phyloP scores from a whole-genome alignment of 1,140 invertebrate genomes.

The Drosophila elegans region DNA sequence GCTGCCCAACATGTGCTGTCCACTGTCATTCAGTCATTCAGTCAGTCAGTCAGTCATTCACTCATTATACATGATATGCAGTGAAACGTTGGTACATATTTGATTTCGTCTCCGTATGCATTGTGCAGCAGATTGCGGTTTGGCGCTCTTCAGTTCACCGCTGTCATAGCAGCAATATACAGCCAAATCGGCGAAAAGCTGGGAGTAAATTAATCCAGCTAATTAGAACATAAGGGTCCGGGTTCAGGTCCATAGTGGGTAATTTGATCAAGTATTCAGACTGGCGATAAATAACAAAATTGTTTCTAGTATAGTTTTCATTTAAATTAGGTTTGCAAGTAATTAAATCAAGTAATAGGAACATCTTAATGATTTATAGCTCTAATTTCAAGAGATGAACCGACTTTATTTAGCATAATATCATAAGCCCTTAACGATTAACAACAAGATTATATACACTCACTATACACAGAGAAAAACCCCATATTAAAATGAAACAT shows the following conservation, averaged over 20 bases:
- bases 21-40: slow-evolving; percentile 16
- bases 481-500: no score
- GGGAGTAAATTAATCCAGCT: slow-evolving; percentile 62
- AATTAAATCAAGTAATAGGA: background rate
- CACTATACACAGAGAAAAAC: no score
- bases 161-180: slow-evolving; percentile 15
- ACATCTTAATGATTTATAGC: background rate
- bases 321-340: no score
- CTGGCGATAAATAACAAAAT: background rate
- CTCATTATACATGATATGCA: slow-evolving; percentile 24
- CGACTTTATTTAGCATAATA: no score
- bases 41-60: slow-evolving; percentile 16
- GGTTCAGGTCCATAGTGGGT: background rate
- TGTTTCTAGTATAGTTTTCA: background rate
- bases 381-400: background rate
- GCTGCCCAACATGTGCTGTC: slow-evolving; percentile 59
- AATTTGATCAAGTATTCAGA: background rate
- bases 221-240: slow-evolving; percentile 39
- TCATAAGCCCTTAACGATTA: background rate
- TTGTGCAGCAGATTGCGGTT: slow-evolving; percentile 30
- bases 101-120: slow-evolving; percentile 31
- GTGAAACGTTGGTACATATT: slow-evolving; percentile 16
- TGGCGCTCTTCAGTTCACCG: slow-evolving; percentile 16
- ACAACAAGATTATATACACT: background rate
- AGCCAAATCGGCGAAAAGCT: slow-evolving; percentile 37